phyloP scores from a whole-genome alignment of 1,140 invertebrate genomes.

The Bombus difficillimus region DNA sequence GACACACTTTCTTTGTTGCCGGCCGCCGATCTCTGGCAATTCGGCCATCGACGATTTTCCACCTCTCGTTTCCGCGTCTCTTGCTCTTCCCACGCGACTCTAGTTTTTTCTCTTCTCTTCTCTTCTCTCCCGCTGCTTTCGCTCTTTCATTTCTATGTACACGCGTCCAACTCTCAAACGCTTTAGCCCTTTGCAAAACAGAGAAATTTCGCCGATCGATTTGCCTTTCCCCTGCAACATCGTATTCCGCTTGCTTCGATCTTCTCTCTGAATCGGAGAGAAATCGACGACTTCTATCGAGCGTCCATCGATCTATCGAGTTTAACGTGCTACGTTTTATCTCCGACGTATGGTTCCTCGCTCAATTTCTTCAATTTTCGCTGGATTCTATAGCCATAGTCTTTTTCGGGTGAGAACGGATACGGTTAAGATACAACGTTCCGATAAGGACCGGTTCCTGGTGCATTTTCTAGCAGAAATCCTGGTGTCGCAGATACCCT shows the following conservation, averaged over 20 bases:
- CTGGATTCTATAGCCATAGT: too few species aligned
- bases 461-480: neutral
- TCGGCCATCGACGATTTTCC: neutral
- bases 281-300: neutral
- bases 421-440: neutral
- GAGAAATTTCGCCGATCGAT: neutral
- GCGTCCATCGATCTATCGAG: neutral
- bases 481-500: neutral
- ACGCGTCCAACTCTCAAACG: neutral
- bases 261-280: neutral
- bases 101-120: neutral
- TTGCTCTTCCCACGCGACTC: neutral
- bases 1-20: slow-evolving; percentile 18
- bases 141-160: neutral
- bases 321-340: neutral
- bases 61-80: neutral
- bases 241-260: neutral
- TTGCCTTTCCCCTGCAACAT: too few species aligned
- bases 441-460: neutral
- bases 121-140: too few species aligned
- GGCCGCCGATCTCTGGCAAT: neutral
- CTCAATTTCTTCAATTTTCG: slow-evolving; percentile 2
- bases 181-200: neutral
- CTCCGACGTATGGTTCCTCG: neutral
- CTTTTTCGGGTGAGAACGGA: neutral